Percentiles rank a stretch among this genome's conserved stretches.
Conservation (phyloP, 2,888 invertebrate species). For the Periphyllus acericola region DNA sequence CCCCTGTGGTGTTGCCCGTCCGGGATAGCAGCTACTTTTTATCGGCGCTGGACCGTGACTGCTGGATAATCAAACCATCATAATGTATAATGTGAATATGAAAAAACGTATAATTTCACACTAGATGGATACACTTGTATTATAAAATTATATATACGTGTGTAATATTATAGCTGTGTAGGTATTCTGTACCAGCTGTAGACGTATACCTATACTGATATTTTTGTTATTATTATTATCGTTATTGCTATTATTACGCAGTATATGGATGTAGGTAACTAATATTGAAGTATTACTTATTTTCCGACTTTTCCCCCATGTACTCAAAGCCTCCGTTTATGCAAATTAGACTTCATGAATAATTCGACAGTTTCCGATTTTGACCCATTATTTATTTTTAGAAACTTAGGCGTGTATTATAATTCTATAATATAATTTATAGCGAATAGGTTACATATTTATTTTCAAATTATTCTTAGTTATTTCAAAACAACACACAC, state of each 20-base stretch:
- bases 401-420: background rate
- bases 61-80: constrained; percentile 51
- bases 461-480: background rate
- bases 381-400: constrained; percentile 16
- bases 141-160: too few relatives aligned
- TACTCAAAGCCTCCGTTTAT: background rate
- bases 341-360: constrained; percentile 24
- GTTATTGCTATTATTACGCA: constrained; percentile 22
- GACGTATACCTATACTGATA: background rate
- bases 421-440: background rate
- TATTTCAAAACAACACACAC: background rate
- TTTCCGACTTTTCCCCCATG: background rate
- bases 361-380: constrained; percentile 24
- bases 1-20: too few relatives aligned
- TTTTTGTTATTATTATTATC: background rate
- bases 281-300: constrained; percentile 14
- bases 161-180: too few relatives aligned
- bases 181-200: too few relatives aligned
- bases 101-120: constrained; percentile 50
- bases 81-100: background rate
- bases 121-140: background rate
- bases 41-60: constrained; percentile 16
- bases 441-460: background rate
- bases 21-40: constrained; percentile 23
- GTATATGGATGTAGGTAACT: background rate